Base-by-base conservation (phyloP, 2,797 vertebrate species). In the Sebastes kiyomatsui region DNA sequence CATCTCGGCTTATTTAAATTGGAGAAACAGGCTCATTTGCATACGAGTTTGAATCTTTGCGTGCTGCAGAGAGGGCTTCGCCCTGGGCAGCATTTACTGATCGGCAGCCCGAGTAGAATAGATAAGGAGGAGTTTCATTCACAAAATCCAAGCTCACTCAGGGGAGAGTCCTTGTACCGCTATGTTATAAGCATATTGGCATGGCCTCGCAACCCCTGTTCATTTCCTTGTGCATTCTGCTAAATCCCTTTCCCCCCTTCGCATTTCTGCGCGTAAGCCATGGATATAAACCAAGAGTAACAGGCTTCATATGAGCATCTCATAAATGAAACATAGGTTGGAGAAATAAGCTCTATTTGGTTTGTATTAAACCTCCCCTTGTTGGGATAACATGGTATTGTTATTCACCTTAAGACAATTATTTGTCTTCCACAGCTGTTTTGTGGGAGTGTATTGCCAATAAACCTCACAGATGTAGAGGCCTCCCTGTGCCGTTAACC, bases 371-470 rank as follows among this genome's bases (percentile, higher is more conserved):
- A 2, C 32, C 56, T 56, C 27, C 30, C 42, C 67, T 73, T 3
- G 59, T 59, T 1, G 14, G 30, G 67, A 88, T 84, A 85, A 84
- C 73, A 85, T 66, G 42, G 64, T 69, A 89, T 90, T 91, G 81
- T 91, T 90, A 87, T 91, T 90, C 89, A 90, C 83, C 88, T 87
- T 88, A 88, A 93, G 90, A 94, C 82, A 92, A 92, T 91, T 84
- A 91, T 92, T 91, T 92, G 87, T 86, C 78, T 86, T 87, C 84
- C 78, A 35, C 61, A 82, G 86, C 74, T 89, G 80, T 87, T 84
- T 87, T 82, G 67, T 87, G 38, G 54, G 55, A 88, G 80, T 42
- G 20, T 49, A 85, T 84, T 90, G 84, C 61, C 88, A 88, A 89
- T 92, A 90, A 91, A 91, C 90, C 82, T 88, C 87, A 77, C 76